Evolutionary conservation across 2,888 invertebrate genomes (phyloP).

Genomic region (Amphipyra tragopoginis): DNA sequence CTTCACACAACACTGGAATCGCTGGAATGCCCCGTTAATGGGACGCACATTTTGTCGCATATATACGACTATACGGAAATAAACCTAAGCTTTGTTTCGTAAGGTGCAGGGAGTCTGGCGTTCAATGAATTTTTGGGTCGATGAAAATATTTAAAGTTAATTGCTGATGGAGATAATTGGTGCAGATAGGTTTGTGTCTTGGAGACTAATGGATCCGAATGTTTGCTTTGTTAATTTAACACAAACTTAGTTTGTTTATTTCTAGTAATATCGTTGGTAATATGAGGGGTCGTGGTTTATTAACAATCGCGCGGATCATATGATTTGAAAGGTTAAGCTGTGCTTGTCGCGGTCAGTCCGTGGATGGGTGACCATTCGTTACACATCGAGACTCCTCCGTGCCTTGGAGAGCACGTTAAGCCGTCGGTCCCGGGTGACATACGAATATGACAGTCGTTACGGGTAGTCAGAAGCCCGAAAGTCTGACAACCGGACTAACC

Average conservation of each 20-base stretch:
- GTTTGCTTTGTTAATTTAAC: slow-evolving; percentile 1
- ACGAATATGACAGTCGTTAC: too few species aligned
- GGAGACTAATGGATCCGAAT: slow-evolving; percentile 14
- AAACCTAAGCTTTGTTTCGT: slow-evolving; percentile 57
- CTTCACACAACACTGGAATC: slow-evolving; percentile 69
- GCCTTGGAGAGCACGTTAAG: too few species aligned
- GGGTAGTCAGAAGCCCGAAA: too few species aligned
- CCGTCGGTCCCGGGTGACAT: too few species aligned
- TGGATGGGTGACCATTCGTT: too few species aligned
- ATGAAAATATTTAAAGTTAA: slow-evolving; percentile 35
- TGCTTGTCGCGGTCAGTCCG: too few species aligned
- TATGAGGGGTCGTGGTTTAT: too few species aligned
- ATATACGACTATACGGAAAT: slow-evolving; percentile 57
- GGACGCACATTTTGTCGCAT: slow-evolving; percentile 47
- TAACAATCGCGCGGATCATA: too few species aligned
- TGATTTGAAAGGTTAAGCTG: too few species aligned
- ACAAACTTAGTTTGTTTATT: not conserved
- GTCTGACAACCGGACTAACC: too few species aligned
- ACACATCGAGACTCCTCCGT: too few species aligned
- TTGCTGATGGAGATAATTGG: slow-evolving; percentile 27
- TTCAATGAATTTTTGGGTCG: slow-evolving; percentile 43
- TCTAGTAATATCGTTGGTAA: too few species aligned
- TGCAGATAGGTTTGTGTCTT: slow-evolving; percentile 28
- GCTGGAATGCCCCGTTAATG: slow-evolving; percentile 58
- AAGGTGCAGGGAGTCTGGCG: slow-evolving; percentile 43